These are phyloP conservation scores for Napeogenes inachia DNA, from an alignment of 2,888 invertebrate genomes.

Conservation along the genomic window DNA sequence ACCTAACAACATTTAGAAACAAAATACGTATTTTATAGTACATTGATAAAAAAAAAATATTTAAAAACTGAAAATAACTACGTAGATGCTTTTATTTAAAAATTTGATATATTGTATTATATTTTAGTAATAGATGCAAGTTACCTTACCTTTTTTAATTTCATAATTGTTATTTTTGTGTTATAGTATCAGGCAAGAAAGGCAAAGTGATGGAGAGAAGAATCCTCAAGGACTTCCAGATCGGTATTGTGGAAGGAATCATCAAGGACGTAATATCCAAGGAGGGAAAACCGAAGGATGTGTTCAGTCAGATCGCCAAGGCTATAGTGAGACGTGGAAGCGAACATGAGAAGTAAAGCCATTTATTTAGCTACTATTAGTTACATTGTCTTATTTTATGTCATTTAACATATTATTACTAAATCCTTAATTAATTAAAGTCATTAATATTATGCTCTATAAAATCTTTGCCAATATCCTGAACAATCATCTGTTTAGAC, in stretches of 20 bases:
- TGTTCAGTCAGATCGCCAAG: constrained; percentile 89
- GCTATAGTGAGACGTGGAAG: constrained; percentile 83
- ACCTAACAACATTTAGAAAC: too few relatives aligned
- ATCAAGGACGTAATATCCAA: constrained; percentile 83
- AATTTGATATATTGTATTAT: neutral
- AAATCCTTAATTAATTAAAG: too few relatives aligned
- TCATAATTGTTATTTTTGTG: neutral
- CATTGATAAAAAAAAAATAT: too few relatives aligned
- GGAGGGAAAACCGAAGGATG: constrained; percentile 85
- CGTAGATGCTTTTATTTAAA: neutral
- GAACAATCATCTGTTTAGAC: too few relatives aligned
- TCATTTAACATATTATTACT: too few relatives aligned
- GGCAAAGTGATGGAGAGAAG: constrained; percentile 92
- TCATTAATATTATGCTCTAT: too few relatives aligned
- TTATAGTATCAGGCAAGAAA: constrained; percentile 87
- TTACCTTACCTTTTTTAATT: neutral
- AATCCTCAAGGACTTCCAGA: constrained; percentile 92
- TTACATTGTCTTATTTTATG: neutral
- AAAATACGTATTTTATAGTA: too few relatives aligned
- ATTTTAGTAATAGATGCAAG: neutral
- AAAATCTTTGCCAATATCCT: too few relatives aligned
- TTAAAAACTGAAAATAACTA: too few relatives aligned
- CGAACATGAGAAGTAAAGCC: constrained; percentile 38
- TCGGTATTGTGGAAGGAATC: constrained; percentile 90
- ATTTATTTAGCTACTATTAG: neutral